Evolutionary conservation across 2,797 vertebrate species (phyloP).

Genomic region (Artibeus lituratus): DNA sequence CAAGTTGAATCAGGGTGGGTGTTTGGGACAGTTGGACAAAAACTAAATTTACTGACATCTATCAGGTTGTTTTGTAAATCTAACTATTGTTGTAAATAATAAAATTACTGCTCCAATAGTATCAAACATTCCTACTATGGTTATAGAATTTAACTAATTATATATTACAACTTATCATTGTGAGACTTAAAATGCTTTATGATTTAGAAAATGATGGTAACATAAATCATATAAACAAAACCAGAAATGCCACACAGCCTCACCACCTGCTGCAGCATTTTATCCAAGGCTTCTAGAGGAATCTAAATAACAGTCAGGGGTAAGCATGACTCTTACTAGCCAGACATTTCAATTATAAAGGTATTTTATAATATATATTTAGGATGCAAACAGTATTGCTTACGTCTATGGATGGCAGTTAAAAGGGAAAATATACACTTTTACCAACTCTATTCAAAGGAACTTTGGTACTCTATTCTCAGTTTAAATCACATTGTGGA

Average conservation of each 20-base stretch:
- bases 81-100: conserved; percentile 18
- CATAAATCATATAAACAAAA: conserved; percentile 47
- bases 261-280: conserved; percentile 20
- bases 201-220: conserved; percentile 22
- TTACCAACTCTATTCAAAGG: not conserved
- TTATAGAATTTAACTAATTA: not conserved
- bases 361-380: not conserved
- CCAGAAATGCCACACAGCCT: not conserved
- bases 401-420: not conserved
- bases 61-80: not conserved
- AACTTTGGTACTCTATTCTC: not conserved
- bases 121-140: not conserved
- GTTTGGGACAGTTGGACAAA: not conserved
- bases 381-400: not conserved
- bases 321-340: not conserved
- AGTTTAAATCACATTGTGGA: not conserved
- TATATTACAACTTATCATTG: not conserved
- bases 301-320: not conserved
- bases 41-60: not conserved
- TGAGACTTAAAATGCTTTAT: not conserved
- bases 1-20: not conserved
- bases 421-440: not conserved
- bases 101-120: not conserved
- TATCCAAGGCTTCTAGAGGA: conserved; percentile 33
- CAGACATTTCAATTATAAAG: conserved; percentile 27